Evolutionary conservation across 2,113 vertebrate species (phyloP), one percentile per base, ranked within the genome.

Genomic region (Crotalus viridis): DNA sequence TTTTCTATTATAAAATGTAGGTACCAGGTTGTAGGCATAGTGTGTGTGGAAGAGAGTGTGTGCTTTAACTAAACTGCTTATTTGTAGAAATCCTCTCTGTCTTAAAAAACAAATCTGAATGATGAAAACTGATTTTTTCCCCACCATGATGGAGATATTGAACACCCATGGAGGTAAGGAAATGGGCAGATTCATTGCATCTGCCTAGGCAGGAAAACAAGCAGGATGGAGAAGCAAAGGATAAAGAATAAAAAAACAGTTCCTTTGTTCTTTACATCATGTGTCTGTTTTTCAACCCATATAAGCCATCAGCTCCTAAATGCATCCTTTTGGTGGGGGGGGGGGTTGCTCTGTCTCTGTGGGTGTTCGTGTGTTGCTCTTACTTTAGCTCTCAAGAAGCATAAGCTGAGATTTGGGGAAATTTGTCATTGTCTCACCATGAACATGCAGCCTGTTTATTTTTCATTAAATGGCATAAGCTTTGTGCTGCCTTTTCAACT

Each of bases 1-100:
- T 99, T 98, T 99, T 99, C 98, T 99, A 99, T 98, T 99, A 99
- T 98, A 99, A 99, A 99, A 99, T 99, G 99, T 99, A 98, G 96
- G 98, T 59, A 3, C 39, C 87, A 88, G 87, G 54, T 12, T n/a
- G 51, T 33, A 54, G 87, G 51, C 87, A 54, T 7, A 19, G 28
- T 2, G n/a, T 28, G 52, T 17, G 15, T 57, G 9, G 46, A 43
- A 28, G 13, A 22, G 12, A 43, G n/a, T 46, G 28, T 46, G 74
- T 4, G 19, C 54, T 33, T 91, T 43, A 43, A n/a, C 33, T 85
- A 28, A 39, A 39, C 12, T 85, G 15, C 24, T 51, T 33, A 12
- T 51, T 26, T n/a, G 81, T 51, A 12, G 43, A 86, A n/a, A 81
- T 21, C 69, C 15, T 74, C 15, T 33, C n/a, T n/a, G 5, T 81